A percentile compares a stretch with the other conserved stretches of the same genome.
Evolutionary conservation across 2,797 vertebrate genomes (phyloP).

Genomic region (Periparus ater): DNA sequence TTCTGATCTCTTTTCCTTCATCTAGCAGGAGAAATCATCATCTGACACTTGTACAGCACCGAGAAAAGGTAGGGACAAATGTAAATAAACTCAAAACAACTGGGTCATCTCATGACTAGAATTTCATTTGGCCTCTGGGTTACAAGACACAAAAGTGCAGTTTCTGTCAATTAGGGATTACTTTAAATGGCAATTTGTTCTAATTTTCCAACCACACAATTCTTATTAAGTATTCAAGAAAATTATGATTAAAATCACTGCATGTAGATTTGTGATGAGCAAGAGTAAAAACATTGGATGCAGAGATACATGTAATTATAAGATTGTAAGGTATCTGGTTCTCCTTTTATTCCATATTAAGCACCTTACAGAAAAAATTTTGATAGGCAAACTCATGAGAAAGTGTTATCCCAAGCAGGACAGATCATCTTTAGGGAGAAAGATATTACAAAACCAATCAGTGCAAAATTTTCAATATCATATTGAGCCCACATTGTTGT

Average conservation of each 20-base stretch:
- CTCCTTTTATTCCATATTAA: not conserved
- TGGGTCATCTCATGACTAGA: not conserved
- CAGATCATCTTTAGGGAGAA: not conserved
- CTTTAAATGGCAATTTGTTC: not conserved
- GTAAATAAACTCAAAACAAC: not conserved
- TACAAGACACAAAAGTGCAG: not conserved
- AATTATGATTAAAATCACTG: not conserved
- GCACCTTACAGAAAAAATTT: not conserved
- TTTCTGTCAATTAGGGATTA: not conserved
- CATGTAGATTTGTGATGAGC: not conserved
- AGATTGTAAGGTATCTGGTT: not conserved
- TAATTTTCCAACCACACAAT: not conserved
- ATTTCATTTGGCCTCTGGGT: not conserved
- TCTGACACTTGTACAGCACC: not conserved
- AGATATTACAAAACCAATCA: not conserved
- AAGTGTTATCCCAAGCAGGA: not conserved
- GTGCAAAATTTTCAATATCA: not conserved
- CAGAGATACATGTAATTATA: not conserved
- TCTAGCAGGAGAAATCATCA: not conserved
- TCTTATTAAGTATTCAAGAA: not conserved
- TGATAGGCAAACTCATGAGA: not conserved
- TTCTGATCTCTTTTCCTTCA: not conserved
- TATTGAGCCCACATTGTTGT: not conserved
- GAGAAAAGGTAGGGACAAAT: not conserved
- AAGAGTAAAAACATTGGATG: not conserved